These are phyloP conservation scores for Ectropis crepuscularia DNA, from an alignment of 2,888 invertebrate species.

Conservation along the genomic window DNA sequence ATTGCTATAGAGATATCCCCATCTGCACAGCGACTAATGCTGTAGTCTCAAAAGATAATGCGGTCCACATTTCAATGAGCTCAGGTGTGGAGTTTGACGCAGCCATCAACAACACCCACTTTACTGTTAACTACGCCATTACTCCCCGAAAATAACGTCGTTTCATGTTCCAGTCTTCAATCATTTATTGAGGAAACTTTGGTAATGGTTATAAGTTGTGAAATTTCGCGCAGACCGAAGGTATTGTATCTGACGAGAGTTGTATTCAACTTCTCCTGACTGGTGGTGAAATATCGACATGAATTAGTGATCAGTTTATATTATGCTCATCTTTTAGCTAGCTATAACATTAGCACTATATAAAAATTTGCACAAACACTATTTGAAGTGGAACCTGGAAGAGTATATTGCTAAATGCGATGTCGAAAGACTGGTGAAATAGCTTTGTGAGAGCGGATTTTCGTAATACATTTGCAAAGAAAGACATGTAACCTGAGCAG, in stretches of 20 bases:
- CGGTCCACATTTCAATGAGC: conserved; percentile 53
- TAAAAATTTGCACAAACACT: too few species aligned
- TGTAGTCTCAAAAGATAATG: conserved; percentile 46
- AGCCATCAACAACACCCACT: conserved; percentile 53
- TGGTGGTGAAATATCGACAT: neutral
- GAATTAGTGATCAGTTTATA: neutral
- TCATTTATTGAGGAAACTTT: conserved; percentile 30
- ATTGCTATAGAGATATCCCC: too few species aligned
- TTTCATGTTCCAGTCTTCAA: conserved; percentile 28
- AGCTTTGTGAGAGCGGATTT: too few species aligned
- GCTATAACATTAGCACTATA: too few species aligned
- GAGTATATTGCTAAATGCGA: too few species aligned
- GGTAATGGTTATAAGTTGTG: conserved; percentile 6
- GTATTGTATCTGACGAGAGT: conserved; percentile 2
- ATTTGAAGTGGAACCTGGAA: too few species aligned
- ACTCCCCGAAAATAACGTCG: conserved; percentile 45
- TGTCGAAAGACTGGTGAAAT: too few species aligned
- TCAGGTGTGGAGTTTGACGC: conserved; percentile 53
- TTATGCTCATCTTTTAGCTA: too few species aligned
- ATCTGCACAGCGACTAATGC: conserved; percentile 39
- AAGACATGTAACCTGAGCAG: too few species aligned
- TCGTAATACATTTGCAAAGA: too few species aligned
- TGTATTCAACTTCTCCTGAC: neutral
- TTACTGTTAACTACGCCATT: conserved; percentile 45
- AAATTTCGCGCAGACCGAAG: conserved; percentile 9